Percentiles rank a stretch among this genome's conserved stretches.
phyloP scores from a whole-genome alignment of 2,888 invertebrate species.

The Drosophila anceps region DNA sequence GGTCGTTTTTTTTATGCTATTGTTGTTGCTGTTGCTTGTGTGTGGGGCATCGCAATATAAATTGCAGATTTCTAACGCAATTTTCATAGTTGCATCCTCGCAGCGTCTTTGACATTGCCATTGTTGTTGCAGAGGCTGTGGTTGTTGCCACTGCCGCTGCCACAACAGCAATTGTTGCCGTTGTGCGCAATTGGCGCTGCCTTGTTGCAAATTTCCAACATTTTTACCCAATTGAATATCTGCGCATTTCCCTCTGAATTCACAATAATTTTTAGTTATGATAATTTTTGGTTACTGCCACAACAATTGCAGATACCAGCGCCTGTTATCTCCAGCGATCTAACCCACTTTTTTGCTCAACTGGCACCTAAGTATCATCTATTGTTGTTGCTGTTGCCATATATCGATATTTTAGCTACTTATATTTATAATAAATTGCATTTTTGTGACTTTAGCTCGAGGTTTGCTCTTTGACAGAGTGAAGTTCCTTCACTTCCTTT shows the following conservation, averaged over 20 bases:
- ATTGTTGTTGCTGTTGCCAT: slow-evolving; percentile 13
- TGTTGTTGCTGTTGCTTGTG: slow-evolving; percentile 42
- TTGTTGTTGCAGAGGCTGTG: slow-evolving; percentile 58
- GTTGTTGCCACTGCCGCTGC: slow-evolving; percentile 29
- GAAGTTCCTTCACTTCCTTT: background rate
- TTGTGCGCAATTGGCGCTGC: slow-evolving; percentile 74
- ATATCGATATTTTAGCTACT: slow-evolving; percentile 6
- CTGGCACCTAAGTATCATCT: background rate
- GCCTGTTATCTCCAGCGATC: slow-evolving; percentile 51
- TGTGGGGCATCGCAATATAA: slow-evolving; percentile 76
- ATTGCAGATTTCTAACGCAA: slow-evolving; percentile 83
- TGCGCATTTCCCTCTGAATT: slow-evolving; percentile 51
- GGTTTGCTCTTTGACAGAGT: background rate
- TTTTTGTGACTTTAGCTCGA: background rate
- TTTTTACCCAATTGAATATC: slow-evolving; percentile 70
- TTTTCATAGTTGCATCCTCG: slow-evolving; percentile 77
- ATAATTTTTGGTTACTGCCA: slow-evolving; percentile 70
- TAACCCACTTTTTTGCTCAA: slow-evolving; percentile 52
- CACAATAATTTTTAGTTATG: slow-evolving; percentile 79
- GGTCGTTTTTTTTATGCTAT: slow-evolving; percentile 34
- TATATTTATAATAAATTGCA: slow-evolving; percentile 6
- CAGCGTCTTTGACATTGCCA: slow-evolving; percentile 75
- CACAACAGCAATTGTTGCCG: slow-evolving; percentile 37
- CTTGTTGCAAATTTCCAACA: slow-evolving; percentile 78
- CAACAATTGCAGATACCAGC: slow-evolving; percentile 55